These are phyloP conservation scores for Lagocephalus sceleratus DNA, from an alignment of 2,797 vertebrate species.

Conservation along the genomic window DNA sequence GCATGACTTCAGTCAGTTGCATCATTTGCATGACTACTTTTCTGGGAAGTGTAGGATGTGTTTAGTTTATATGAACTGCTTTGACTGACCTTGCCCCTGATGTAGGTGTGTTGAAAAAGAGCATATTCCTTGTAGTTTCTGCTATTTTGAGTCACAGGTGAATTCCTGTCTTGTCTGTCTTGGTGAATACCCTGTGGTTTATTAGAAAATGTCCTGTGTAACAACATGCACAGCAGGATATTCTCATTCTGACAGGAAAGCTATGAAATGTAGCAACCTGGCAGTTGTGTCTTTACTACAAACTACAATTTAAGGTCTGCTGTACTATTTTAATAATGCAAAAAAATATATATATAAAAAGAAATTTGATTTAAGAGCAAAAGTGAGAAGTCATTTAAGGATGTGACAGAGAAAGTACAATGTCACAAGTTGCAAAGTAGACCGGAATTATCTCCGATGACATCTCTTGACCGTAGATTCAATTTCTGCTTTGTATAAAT, in stretches of 20 bases:
- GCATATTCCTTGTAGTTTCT: constrained; percentile 10
- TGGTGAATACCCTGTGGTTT: not conserved
- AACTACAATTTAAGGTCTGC: constrained; percentile 34
- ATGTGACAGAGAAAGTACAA: constrained; percentile 42
- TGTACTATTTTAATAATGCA: constrained; percentile 37
- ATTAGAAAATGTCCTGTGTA: no score
- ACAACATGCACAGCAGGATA: no score
- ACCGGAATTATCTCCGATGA: constrained; percentile 26
- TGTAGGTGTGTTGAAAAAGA: constrained; percentile 28
- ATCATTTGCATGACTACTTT: constrained; percentile 21
- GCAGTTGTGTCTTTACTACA: constrained; percentile 47
- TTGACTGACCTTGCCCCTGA: constrained; percentile 5
- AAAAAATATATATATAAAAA: constrained; percentile 2
- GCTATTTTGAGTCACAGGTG: constrained; percentile 19
- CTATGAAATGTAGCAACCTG: constrained; percentile 5
- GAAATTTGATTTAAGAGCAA: constrained; percentile 41
- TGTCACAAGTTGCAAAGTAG: constrained; percentile 39
- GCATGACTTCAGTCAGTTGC: not conserved
- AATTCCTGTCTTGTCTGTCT: constrained; percentile 32
- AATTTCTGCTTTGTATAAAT: constrained; percentile 18
- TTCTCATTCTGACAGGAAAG: not conserved
- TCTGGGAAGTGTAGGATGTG: constrained; percentile 22
- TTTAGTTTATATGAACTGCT: constrained; percentile 13
- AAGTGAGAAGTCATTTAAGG: constrained; percentile 67
- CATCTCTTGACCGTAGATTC: constrained; percentile 13